Evolutionary conservation across 2,113 vertebrate genomes (phyloP).

Genomic region (Narcine bancroftii): DNA sequence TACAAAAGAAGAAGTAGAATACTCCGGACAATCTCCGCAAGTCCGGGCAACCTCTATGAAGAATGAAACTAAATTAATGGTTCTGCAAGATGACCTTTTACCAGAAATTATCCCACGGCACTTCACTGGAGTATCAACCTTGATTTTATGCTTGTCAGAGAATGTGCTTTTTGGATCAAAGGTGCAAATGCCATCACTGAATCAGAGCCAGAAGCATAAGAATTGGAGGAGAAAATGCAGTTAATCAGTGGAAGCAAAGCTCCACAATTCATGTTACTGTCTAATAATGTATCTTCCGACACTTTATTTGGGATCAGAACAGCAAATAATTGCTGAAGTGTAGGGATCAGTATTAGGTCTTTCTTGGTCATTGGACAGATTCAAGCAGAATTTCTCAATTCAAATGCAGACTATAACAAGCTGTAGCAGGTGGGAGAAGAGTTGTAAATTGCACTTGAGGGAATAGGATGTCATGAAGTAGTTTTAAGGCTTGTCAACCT

Average conservation of each 20-base stretch:
- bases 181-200: not conserved
- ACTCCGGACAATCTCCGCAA: no score
- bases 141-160: not conserved
- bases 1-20: no score
- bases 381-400: not conserved
- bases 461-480: not conserved
- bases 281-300: not conserved
- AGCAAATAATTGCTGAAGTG: not conserved
- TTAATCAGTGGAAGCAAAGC: not conserved
- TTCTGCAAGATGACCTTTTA: no score
- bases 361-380: not conserved
- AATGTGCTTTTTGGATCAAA: not conserved
- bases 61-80: no score
- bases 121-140: not conserved
- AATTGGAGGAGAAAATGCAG: not conserved
- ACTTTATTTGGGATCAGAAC: not conserved
- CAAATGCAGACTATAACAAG: not conserved
- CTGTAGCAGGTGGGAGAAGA: not conserved
- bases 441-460: not conserved
- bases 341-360: slow-evolving; percentile 16
- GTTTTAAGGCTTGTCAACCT: not conserved
- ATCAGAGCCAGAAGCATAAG: not conserved
- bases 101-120: not conserved
- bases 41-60: no score
- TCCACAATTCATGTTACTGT: not conserved